These are phyloP conservation scores for Stenodema calcarata DNA, from an alignment of 2,888 invertebrate genomes.

Conservation along the genomic window DNA sequence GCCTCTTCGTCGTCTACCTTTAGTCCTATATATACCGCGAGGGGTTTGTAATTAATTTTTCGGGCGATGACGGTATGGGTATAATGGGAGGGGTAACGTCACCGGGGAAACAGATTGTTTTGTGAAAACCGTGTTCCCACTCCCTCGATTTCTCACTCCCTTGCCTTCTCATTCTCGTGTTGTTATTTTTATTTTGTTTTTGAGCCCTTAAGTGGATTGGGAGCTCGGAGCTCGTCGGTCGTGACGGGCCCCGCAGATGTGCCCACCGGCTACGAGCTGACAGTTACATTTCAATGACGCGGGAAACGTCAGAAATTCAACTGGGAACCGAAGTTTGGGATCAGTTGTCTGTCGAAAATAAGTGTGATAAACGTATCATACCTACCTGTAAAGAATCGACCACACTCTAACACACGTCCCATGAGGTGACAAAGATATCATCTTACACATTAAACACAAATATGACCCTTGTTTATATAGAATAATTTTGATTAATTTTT, in stretches of 20 bases:
- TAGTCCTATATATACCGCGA: background rate
- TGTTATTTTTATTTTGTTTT: background rate
- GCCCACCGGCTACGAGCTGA: background rate
- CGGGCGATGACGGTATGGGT: background rate
- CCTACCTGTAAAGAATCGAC: too few relatives aligned
- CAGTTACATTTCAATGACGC: too few relatives aligned
- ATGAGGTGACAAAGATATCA: too few relatives aligned
- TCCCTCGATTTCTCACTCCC: background rate
- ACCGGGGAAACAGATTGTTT: background rate
- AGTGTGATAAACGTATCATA: too few relatives aligned
- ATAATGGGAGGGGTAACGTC: background rate
- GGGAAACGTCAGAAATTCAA: too few relatives aligned
- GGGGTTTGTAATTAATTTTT: background rate
- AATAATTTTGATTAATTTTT: too few relatives aligned
- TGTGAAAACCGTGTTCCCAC: background rate
- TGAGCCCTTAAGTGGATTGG: background rate
- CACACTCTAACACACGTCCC: too few relatives aligned
- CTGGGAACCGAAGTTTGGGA: too few relatives aligned
- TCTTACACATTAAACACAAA: too few relatives aligned
- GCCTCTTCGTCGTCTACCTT: background rate
- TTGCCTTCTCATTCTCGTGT: background rate
- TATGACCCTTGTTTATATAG: too few relatives aligned
- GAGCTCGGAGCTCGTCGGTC: background rate
- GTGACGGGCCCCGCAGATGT: background rate
- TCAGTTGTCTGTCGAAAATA: too few relatives aligned